Percentiles rank a stretch among this genome's conserved stretches.
These are phyloP conservation scores for Tyria jacobaeae DNA, from an alignment of 2,888 invertebrate genomes.

Conservation along the genomic window DNA sequence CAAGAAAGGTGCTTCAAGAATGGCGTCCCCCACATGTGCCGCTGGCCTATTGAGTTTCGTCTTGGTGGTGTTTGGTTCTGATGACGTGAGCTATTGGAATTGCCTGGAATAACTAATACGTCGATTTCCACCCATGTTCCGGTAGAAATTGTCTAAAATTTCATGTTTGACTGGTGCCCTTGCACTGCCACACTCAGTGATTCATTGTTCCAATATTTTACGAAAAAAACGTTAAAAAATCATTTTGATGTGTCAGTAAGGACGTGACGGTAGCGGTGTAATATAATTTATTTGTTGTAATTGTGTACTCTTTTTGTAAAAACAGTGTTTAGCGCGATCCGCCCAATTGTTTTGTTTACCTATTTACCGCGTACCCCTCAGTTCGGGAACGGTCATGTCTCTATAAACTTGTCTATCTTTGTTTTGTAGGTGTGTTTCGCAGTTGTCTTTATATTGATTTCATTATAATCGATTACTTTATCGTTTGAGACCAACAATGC, in stretches of 20 bases:
- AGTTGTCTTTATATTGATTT: constrained; percentile 16
- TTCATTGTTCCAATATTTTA: constrained; percentile 80
- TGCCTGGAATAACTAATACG: constrained; percentile 64
- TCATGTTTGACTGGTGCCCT: constrained; percentile 62
- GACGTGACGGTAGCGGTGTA: constrained; percentile 32
- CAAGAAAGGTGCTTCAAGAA: constrained; percentile 89
- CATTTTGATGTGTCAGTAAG: constrained; percentile 37
- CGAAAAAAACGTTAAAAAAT: constrained; percentile 63
- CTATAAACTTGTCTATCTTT: constrained; percentile 41
- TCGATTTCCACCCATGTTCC: constrained; percentile 58
- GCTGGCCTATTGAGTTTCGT: constrained; percentile 79
- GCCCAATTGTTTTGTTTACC: constrained; percentile 81
- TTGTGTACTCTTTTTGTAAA: constrained; percentile 38
- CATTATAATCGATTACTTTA: constrained; percentile 14
- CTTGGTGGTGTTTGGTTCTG: constrained; percentile 71
- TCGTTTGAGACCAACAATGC: constrained; percentile 18
- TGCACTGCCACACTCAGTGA: constrained; percentile 75
- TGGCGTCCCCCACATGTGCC: constrained; percentile 92
- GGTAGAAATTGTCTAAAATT: constrained; percentile 58
- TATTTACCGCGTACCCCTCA: constrained; percentile 62
- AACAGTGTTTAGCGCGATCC: constrained; percentile 50
- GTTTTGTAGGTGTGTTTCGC: constrained; percentile 31
- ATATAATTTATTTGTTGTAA: constrained; percentile 34
- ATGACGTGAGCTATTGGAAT: constrained; percentile 75
- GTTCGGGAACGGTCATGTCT: constrained; percentile 33